Percentiles rank a stretch among this genome's conserved stretches.
These are phyloP conservation scores for Gastrophysa polygoni DNA, from an alignment of 2,888 invertebrate species.

Conservation along the genomic window DNA sequence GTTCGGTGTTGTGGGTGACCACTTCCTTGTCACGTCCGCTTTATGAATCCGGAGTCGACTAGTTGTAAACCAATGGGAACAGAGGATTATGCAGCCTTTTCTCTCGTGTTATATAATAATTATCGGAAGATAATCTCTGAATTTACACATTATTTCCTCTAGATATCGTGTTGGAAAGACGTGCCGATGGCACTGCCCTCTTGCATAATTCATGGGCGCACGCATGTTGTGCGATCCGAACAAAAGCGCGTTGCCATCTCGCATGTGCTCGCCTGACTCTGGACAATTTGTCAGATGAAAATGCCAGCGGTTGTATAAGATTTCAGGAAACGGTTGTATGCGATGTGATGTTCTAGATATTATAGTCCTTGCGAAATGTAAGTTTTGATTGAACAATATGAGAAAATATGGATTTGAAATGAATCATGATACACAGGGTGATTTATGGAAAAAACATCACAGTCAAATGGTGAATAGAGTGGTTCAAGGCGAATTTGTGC, in stretches of 20 bases:
- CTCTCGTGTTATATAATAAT: not conserved
- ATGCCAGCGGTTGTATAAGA: not conserved
- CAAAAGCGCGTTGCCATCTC: slow-evolving; percentile 26
- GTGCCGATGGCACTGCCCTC: slow-evolving; percentile 17
- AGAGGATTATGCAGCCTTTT: too few species aligned
- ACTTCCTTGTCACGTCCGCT: too few species aligned
- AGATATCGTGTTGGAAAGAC: slow-evolving; percentile 26
- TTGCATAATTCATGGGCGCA: slow-evolving; percentile 32
- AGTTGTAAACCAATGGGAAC: too few species aligned
- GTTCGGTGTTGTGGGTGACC: too few species aligned
- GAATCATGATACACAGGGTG: too few species aligned
- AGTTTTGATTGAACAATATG: not conserved
- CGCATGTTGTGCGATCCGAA: slow-evolving; percentile 31
- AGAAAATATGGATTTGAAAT: not conserved
- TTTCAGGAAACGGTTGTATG: not conserved
- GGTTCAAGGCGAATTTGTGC: too few species aligned
- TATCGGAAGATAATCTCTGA: slow-evolving; percentile 20
- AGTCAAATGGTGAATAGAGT: too few species aligned
- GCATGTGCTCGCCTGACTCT: slow-evolving; percentile 23
- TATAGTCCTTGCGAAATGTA: not conserved
- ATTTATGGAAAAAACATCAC: too few species aligned
- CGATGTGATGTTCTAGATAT: not conserved
- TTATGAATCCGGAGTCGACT: too few species aligned
- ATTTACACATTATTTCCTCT: slow-evolving; percentile 27
- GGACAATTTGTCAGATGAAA: slow-evolving; percentile 22